Evolutionary conservation across 2,888 invertebrate genomes (phyloP).

Genomic region (Andrena flavipes): DNA sequence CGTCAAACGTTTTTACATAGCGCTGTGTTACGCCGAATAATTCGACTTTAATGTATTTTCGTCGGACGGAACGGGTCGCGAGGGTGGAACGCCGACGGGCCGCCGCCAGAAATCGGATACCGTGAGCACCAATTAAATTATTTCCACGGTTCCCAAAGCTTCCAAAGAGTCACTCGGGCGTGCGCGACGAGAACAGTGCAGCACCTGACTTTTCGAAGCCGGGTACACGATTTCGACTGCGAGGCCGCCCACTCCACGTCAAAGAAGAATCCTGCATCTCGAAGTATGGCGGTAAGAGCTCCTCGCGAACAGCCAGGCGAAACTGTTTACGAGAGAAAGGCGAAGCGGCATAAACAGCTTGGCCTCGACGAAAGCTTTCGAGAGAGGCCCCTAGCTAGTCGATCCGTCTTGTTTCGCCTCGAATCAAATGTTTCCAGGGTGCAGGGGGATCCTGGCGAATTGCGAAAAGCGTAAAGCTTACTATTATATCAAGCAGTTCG

Average conservation of each 20-base stretch:
- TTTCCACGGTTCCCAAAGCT: slow-evolving; percentile 26
- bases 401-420: slow-evolving; percentile 39
- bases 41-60: slow-evolving; percentile 45
- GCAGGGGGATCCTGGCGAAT: background rate
- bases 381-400: slow-evolving; percentile 10
- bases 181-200: background rate
- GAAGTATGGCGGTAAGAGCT: slow-evolving; percentile 20
- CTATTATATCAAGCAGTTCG: background rate
- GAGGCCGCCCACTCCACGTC: slow-evolving; percentile 7
- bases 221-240: background rate
- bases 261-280: slow-evolving; percentile 7
- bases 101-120: slow-evolving; percentile 15
- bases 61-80: background rate
- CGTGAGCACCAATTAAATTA: slow-evolving; percentile 10
- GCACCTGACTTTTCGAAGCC: background rate
- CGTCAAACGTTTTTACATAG: slow-evolving; percentile 49
- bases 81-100: background rate
- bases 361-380: slow-evolving; percentile 16
- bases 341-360: slow-evolving; percentile 42
- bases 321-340: slow-evolving; percentile 17
- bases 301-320: slow-evolving; percentile 44
- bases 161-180: background rate
- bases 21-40: slow-evolving; percentile 42
- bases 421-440: slow-evolving; percentile 15
- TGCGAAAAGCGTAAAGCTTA: background rate